Base-by-base conservation (phyloP, 2,888 invertebrate species). In the Fabriciana adippe region DNA sequence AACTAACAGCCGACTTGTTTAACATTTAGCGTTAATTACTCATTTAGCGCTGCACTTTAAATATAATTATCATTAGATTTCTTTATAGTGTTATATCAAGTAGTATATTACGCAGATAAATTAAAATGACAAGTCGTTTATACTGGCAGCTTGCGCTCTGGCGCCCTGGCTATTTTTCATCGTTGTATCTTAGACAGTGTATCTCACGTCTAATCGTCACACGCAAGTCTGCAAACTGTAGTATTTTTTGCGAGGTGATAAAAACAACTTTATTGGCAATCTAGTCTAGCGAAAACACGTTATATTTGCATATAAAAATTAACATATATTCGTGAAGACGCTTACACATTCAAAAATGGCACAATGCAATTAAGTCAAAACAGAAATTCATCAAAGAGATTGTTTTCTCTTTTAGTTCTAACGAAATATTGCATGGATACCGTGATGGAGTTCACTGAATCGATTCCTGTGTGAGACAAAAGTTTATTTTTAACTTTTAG, bases 281-380 rank as follows among this genome's bases (percentile, higher is more conserved):
- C n/a, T 54, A 55, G 67, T 65, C 70, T 70, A 54, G 61, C 64
- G 56, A 64, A 54, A 70, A 70, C 70, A 26, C 55, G 67, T 70
- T 62, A 53, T 18, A 70, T 70, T 70, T 70, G 56, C 64, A 70
- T 70, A 67, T 35, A 21, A 53, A 61, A 64, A 63, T 67, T 51
- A 56, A 64, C 31, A 61, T 59, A 31, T 21, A 41, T 55, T 64
- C 53, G 13, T 66, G 18, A 26, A 62, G 53, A 54, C 21, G 48
- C 13, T 45, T 60, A 45, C 14, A 64, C 48, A 56, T 61, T 65
- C 26, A 59, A 16, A n/a, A 54, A 6, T 41, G 35, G 35, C 26
- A 26, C 26, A 4, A 26, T 26, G 26, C 26, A 26, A 26, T 26
- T 26, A 26, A 26, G 26, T 26, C 26, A 26, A 26, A 4, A 26